Evolutionary conservation across 2,888 invertebrate genomes (phyloP).

Genomic region (Altica lythri): DNA sequence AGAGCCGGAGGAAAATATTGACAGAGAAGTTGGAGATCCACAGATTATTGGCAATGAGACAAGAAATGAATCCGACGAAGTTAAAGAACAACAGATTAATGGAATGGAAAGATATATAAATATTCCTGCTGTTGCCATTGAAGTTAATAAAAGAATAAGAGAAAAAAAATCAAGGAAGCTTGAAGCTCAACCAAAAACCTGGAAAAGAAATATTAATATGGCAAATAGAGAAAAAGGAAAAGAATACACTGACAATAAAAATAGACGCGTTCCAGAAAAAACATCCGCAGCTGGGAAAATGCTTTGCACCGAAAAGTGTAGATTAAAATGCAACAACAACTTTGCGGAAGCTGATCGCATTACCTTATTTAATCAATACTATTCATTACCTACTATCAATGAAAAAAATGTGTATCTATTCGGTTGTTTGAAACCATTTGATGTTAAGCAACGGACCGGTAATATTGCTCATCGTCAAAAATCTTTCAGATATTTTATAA

Average conservation of each 20-base stretch:
- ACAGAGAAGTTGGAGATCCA: conserved; percentile 4
- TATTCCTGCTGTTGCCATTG: conserved; percentile 18
- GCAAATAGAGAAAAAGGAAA: conserved; percentile 25
- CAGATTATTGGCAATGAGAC: conserved; percentile 7
- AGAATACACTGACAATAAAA: conserved; percentile 30
- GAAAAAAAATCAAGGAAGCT: conserved; percentile 26
- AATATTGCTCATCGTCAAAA: conserved; percentile 27
- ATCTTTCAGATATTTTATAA: conserved; percentile 27
- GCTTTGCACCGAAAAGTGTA: conserved; percentile 29
- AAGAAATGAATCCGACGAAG: background rate
- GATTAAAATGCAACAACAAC: conserved; percentile 25
- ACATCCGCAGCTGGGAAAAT: conserved; percentile 21
- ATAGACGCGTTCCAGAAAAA: conserved; percentile 28
- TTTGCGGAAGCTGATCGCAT: conserved; percentile 21
- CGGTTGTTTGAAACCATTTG: conserved; percentile 25
- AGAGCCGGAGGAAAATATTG: conserved; percentile 1
- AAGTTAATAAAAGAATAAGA: conserved; percentile 5
- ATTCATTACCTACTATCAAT: conserved; percentile 25
- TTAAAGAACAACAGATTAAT: background rate
- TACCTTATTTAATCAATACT: conserved; percentile 28
- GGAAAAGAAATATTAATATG: conserved; percentile 28
- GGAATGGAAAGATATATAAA: conserved; percentile 16
- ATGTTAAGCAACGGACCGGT: conserved; percentile 24
- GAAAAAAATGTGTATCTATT: conserved; percentile 25
- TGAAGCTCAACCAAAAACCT: conserved; percentile 24